Percentiles rank a stretch among this genome's conserved stretches.
Conservation (phyloP, 2,113 vertebrate species). For the Gymnocephalus cernua region DNA sequence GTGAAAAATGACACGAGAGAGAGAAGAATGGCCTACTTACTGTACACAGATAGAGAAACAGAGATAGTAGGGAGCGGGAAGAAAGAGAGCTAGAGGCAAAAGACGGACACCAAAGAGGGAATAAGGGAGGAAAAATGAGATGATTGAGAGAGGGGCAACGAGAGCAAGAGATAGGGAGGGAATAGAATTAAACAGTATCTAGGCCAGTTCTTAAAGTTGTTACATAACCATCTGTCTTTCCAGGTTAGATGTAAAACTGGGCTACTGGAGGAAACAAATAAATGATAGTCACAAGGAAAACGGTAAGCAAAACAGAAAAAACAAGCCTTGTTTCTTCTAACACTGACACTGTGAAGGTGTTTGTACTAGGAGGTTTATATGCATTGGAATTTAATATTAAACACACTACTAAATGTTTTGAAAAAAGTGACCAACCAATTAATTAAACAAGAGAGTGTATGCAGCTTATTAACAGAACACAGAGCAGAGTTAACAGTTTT, state of each 20-base stretch:
- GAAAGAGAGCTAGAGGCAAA: slow-evolving; percentile 8
- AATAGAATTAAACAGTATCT: slow-evolving; percentile 72
- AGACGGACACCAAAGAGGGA: slow-evolving; percentile 40
- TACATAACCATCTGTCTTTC: slow-evolving; percentile 79
- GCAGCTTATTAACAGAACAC: slow-evolving; percentile 1
- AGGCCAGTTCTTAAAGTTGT: slow-evolving; percentile 74
- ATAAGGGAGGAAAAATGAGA: slow-evolving; percentile 23
- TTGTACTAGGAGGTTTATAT: neutral
- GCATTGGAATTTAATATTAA: neutral
- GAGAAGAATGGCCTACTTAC: slow-evolving; percentile 73
- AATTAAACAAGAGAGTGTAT: slow-evolving; percentile 9
- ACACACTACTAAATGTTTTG: slow-evolving; percentile 2
- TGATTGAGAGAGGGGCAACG: slow-evolving; percentile 33
- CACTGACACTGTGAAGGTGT: neutral
- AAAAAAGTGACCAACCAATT: neutral
- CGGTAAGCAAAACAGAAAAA: slow-evolving; percentile 22
- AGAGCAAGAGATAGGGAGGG: slow-evolving; percentile 37
- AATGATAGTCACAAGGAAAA: slow-evolving; percentile 58
- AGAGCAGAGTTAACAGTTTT: neutral
- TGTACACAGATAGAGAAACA: slow-evolving; percentile 49
- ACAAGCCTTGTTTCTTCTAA: slow-evolving; percentile 13
- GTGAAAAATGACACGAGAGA: slow-evolving; percentile 65
- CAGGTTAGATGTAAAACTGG: slow-evolving; percentile 72
- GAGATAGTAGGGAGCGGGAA: slow-evolving; percentile 15
- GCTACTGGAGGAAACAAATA: slow-evolving; percentile 64